A percentile compares a stretch with the other conserved stretches of the same genome.
These are phyloP conservation scores for Caenorhabditis tropicalis DNA, from an alignment of 1,140 invertebrate species.

Conservation along the genomic window DNA sequence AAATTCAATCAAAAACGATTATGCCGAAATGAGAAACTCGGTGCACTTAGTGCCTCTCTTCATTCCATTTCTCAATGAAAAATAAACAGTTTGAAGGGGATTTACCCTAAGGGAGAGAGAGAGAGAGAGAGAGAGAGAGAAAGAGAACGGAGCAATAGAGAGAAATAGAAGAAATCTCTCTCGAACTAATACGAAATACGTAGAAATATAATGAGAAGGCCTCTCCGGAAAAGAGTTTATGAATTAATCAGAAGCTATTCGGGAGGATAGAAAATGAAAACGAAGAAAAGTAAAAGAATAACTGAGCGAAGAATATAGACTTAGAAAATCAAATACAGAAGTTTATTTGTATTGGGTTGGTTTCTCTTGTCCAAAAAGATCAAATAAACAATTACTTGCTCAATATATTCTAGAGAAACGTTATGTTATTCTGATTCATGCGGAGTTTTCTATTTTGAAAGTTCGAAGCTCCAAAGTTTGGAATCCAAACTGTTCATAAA, in stretches of 20 bases:
- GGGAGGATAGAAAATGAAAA: not conserved
- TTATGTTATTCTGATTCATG: no score
- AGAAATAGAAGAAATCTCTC: not conserved
- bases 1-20: not conserved
- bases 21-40: not conserved
- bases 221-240: constrained; percentile 33
- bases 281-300: not conserved
- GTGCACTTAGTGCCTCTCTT: constrained; percentile 11
- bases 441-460: no score
- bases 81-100: constrained; percentile 42
- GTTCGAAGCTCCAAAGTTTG: not conserved
- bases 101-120: constrained; percentile 24
- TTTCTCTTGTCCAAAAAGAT: not conserved
- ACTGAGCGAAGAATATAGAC: not conserved
- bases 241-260: constrained; percentile 3
- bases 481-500: no score
- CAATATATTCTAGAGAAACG: no score
- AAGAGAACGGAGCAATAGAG: no score
- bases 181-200: not conserved
- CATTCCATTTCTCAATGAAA: constrained; percentile 35
- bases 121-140: not conserved
- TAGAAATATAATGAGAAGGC: constrained; percentile 25
- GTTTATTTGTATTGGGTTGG: constrained; percentile 5
- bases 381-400: not conserved
- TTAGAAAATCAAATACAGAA: not conserved